Conservation (phyloP, 2,888 invertebrate species). For the Tipula helvola region DNA sequence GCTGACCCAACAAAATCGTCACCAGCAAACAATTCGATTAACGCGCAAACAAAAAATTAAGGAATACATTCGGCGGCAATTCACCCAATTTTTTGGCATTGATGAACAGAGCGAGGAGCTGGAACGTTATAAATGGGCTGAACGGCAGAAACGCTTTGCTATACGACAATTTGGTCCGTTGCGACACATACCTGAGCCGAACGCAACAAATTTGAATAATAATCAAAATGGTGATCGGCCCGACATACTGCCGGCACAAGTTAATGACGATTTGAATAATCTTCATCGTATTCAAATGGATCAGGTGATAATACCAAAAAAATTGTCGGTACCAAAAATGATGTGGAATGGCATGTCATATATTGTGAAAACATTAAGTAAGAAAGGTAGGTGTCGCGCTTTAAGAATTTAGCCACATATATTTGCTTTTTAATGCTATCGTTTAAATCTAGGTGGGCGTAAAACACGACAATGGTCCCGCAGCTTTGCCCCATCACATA, state of each 20-base stretch:
- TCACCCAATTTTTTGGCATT: conserved; percentile 33
- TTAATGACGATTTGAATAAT: conserved; percentile 17
- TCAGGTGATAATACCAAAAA: conserved; percentile 29
- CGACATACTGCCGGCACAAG: conserved; percentile 32
- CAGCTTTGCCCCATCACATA: conserved; percentile 49
- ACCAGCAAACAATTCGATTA: conserved; percentile 20
- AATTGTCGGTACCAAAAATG: conserved; percentile 31
- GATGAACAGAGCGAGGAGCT: conserved; percentile 28
- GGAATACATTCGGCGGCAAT: conserved; percentile 29
- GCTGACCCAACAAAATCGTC: background rate
- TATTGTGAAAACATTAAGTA: conserved; percentile 43
- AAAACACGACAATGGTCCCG: conserved; percentile 55
- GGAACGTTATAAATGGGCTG: conserved; percentile 29
- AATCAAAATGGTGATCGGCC: conserved; percentile 26
- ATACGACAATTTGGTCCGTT: conserved; percentile 28
- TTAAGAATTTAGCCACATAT: background rate
- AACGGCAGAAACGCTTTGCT: conserved; percentile 31
- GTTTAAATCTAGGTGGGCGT: conserved; percentile 21
- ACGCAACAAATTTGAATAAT: conserved; percentile 4
- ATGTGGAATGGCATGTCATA: conserved; percentile 28
- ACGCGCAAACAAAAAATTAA: conserved; percentile 30
- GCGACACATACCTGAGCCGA: conserved; percentile 15
- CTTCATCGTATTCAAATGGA: background rate
- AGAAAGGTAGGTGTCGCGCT: conserved; percentile 37
- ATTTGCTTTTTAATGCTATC: background rate